phyloP scores from a whole-genome alignment of 2,797 vertebrate species.

The Myripristis jacobus region DNA sequence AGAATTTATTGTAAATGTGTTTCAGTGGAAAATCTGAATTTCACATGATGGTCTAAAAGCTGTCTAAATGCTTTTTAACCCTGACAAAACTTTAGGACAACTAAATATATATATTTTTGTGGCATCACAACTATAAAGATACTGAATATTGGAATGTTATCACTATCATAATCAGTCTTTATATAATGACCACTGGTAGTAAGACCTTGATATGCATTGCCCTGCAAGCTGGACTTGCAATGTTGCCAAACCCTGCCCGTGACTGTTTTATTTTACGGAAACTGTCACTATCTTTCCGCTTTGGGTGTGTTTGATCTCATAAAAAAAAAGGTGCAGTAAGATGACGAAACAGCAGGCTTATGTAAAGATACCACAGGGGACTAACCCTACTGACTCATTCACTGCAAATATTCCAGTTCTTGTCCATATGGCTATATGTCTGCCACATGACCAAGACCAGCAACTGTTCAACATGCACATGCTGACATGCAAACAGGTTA shows the following conservation, averaged over 20 bases:
- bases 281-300: background rate
- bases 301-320: conserved; percentile 16
- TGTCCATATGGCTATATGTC: background rate
- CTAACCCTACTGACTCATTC: background rate
- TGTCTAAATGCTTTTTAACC: no score
- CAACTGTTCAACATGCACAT: conserved; percentile 38
- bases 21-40: no score
- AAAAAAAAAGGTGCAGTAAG: conserved; percentile 13
- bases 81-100: no score
- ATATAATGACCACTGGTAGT: no score
- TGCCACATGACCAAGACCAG: background rate
- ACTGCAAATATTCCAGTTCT: background rate
- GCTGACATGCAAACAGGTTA: conserved; percentile 47
- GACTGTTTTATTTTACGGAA: background rate
- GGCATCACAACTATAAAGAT: no score
- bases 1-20: no score
- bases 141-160: no score
- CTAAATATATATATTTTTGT: no score
- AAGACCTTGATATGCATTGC: background rate
- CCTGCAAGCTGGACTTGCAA: background rate
- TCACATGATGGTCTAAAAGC: no score
- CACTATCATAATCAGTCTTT: no score
- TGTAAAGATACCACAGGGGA: conserved; percentile 2
- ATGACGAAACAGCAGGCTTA: conserved; percentile 25
- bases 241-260: background rate